A percentile compares a stretch with the other conserved stretches of the same genome.
Evolutionary conservation across 2,797 vertebrate genomes (phyloP).

Genomic region (Chaetophractus vellerosus): DNA sequence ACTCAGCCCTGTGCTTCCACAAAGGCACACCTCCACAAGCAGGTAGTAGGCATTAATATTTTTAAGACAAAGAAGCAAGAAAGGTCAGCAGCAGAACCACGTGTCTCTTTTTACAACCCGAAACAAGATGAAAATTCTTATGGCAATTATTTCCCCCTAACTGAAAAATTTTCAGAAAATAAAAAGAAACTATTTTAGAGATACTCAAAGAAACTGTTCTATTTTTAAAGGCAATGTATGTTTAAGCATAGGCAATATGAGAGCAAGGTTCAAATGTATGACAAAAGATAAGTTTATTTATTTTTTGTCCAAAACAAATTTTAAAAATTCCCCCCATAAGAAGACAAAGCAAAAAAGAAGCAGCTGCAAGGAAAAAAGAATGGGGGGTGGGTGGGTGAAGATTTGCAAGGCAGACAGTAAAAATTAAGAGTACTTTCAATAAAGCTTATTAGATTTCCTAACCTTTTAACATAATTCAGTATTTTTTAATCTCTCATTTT

Average conservation of each 20-base stretch:
- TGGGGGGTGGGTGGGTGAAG: neutral
- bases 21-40: constrained; percentile 69
- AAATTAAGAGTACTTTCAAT: constrained; percentile 73
- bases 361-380: constrained; percentile 58
- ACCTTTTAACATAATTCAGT: constrained; percentile 41
- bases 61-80: constrained; percentile 89
- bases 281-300: constrained; percentile 65
- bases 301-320: constrained; percentile 69
- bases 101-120: constrained; percentile 67
- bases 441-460: constrained; percentile 66
- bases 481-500: constrained; percentile 62
- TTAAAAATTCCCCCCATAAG: neutral
- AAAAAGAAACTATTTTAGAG: constrained; percentile 42
- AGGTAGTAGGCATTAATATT: constrained; percentile 86
- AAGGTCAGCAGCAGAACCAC: constrained; percentile 84
- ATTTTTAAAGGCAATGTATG: constrained; percentile 67
- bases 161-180: constrained; percentile 67
- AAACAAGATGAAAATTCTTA: constrained; percentile 65
- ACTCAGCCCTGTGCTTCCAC: neutral
- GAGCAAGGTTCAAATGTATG: constrained; percentile 43
- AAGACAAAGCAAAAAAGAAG: constrained; percentile 75
- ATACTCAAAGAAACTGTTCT: constrained; percentile 43
- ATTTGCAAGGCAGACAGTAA: constrained; percentile 44
- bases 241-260: constrained; percentile 41
- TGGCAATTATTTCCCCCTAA: constrained; percentile 69